Base-by-base conservation (phyloP, 2,113 vertebrate genomes). In the Spea multiplicata region DNA sequence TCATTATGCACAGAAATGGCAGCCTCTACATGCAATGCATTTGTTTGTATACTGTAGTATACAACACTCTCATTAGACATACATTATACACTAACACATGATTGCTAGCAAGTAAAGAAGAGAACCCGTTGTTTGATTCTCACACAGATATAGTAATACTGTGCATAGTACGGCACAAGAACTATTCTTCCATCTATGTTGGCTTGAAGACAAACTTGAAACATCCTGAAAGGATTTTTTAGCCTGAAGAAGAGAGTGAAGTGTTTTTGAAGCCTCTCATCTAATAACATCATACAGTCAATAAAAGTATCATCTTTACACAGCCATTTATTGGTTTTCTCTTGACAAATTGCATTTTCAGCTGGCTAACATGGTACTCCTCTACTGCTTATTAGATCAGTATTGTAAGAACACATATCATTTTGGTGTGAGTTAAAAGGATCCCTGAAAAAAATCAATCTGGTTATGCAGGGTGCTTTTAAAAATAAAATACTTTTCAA, bases 241-340 rank as follows among this genome's bases (percentile, higher is more conserved):
- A 71, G 52, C 71, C 53, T 67, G 52, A 74, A 74, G 71, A 68
- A 68, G 46, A 59, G 72, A 53, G 64, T 80, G 45, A 74, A 74
- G 78, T 74, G 71, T 73, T 80, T 74, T 45, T 80, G 71, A 80
- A 80, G 61, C 78, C 78, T 80, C 52, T 74, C 65, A 80, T 80
- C 71, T 80, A 80, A 80, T 74, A 80, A 80, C 64, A 80, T 80
- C 71, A 80, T 80, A 74, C 64, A 80, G 78, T 80, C 78, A 80
- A 80, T 80, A 80, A 80, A 74, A 80, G 78, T 80, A 80, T 80
- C 71, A 80, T 80, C 78, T 80, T 73, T 74, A 80, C 78, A 80
- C 62, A 68, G 71, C 71, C 71, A 80, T 80, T 80, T 80, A 80
- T 80, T 80, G 78, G 78, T 80, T 80, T 80, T 80, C 78, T 80